Conservation (phyloP, 2,113 vertebrate genomes). For the Microcebus lehilahytsara region DNA sequence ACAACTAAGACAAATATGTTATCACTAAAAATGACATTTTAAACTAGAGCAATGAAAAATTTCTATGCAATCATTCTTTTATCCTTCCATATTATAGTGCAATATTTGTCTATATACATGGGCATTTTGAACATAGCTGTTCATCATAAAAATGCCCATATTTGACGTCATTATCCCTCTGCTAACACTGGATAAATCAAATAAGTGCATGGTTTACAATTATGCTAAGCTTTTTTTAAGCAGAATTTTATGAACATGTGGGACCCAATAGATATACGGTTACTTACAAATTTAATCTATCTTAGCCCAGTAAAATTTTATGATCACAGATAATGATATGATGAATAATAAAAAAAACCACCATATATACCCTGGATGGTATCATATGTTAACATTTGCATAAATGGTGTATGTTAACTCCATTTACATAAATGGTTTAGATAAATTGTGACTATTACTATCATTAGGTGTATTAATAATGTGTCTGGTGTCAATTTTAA, state of each 20-base stretch:
- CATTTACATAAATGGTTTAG: constrained; percentile 50
- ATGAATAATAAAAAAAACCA: not conserved
- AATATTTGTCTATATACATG: not conserved
- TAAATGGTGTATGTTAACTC: constrained; percentile 33
- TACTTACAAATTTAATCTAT: constrained; percentile 54
- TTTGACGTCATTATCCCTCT: not conserved
- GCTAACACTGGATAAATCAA: constrained; percentile 1
- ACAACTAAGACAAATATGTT: not conserved
- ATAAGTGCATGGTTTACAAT: not conserved
- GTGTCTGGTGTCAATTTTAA: not conserved
- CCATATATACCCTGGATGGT: not conserved
- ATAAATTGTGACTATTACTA: constrained; percentile 42
- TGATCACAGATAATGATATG: constrained; percentile 37
- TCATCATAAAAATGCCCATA: not conserved
- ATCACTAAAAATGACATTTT: constrained; percentile 16
- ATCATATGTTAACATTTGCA: constrained; percentile 46
- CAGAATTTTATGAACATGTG: constrained; percentile 39
- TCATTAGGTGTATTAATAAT: constrained; percentile 47
- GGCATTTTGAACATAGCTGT: not conserved
- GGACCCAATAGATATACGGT: not conserved
- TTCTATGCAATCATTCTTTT: not conserved
- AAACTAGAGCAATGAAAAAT: not conserved
- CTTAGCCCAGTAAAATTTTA: constrained; percentile 63
- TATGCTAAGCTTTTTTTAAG: not conserved
- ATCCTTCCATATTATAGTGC: not conserved